Conservation (phyloP, 2,113 vertebrate genomes). For the Pachycephala philippinensis region DNA sequence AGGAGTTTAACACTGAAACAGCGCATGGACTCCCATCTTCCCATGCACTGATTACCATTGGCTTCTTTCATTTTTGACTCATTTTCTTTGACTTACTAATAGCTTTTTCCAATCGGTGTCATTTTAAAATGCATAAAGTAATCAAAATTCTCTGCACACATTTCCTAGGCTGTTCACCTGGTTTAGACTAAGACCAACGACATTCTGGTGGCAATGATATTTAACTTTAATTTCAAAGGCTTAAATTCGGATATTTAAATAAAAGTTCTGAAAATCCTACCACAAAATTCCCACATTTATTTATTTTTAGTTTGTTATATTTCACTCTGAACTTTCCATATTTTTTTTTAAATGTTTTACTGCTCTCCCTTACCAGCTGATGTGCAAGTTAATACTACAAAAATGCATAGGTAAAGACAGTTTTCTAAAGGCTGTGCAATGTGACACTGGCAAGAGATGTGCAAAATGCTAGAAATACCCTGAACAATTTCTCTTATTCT, state of each 20-base stretch:
- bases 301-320: background rate
- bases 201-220: background rate
- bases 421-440: background rate
- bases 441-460: background rate
- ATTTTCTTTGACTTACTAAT: background rate
- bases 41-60: background rate
- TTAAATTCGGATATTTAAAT: constrained; percentile 21
- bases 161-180: background rate
- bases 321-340: background rate
- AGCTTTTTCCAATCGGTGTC: background rate
- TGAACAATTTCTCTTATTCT: background rate
- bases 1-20: background rate
- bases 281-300: background rate
- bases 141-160: background rate
- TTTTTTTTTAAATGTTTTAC: background rate
- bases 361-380: background rate
- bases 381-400: background rate
- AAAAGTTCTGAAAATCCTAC: constrained; percentile 2
- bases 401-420: background rate
- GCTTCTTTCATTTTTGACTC: background rate
- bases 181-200: background rate
- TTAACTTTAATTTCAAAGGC: constrained; percentile 50
- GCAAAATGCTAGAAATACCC: background rate
- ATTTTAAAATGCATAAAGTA: background rate
- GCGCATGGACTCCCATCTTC: background rate